Conservation (phyloP, 2,113 vertebrate genomes). For the Ahaetulla prasina region DNA sequence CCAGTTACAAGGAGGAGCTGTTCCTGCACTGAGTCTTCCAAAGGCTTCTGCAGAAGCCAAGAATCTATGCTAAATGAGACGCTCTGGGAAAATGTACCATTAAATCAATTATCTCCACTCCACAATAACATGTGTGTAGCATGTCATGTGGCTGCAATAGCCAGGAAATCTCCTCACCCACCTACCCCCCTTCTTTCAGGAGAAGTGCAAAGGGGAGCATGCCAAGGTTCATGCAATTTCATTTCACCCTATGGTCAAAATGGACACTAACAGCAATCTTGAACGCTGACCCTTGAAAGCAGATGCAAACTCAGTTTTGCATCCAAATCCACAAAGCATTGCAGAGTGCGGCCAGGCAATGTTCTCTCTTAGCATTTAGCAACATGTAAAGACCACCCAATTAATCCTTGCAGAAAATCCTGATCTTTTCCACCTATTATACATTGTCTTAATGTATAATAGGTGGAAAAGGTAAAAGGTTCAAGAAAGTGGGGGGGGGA, state of each 20-base stretch:
- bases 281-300: background rate
- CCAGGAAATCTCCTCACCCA: background rate
- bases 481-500: too few species aligned
- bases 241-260: background rate
- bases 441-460: too few species aligned
- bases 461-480: background rate
- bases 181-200: too few species aligned
- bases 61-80: background rate
- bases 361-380: background rate
- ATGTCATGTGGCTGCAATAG: background rate
- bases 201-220: background rate
- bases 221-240: background rate
- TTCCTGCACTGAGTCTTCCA: background rate
- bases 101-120: background rate
- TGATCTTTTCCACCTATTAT: too few species aligned
- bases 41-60: background rate
- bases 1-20: background rate
- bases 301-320: background rate
- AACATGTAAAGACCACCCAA: background rate
- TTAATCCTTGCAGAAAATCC: background rate
- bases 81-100: background rate
- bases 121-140: background rate
- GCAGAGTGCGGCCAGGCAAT: too few species aligned
- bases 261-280: background rate
- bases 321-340: background rate